These are phyloP conservation scores for Lepisosteus osseus DNA, from an alignment of 2,113 vertebrate species.

Conservation along the genomic window DNA sequence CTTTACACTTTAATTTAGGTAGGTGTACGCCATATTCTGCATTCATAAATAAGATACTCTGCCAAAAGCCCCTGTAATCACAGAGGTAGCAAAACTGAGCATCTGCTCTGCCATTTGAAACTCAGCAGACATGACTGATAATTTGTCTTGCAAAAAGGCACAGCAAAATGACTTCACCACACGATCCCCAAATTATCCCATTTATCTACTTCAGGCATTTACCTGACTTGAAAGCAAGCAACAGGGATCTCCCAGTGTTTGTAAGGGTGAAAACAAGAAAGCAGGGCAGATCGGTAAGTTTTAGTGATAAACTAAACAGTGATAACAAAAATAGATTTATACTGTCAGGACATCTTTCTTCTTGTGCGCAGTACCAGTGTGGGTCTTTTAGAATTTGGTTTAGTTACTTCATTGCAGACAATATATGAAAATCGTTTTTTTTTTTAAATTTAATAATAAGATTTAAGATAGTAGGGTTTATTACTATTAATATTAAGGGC, in stretches of 20 bases:
- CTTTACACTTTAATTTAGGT: background rate
- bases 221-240: background rate
- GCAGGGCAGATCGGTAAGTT: background rate
- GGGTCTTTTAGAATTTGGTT: no score
- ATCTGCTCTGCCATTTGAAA: slow-evolving; percentile 28
- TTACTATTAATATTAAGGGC: no score
- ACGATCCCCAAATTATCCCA: slow-evolving; percentile 20
- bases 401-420: no score
- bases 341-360: no score
- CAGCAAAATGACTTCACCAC: slow-evolving; percentile 20
- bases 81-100: slow-evolving; percentile 14
- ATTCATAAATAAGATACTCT: slow-evolving; percentile 1
- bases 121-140: slow-evolving; percentile 29
- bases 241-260: background rate
- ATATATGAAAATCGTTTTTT: no score
- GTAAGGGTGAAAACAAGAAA: background rate
- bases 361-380: no score
- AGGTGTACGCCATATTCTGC: background rate
- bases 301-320: background rate
- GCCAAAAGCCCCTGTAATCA: slow-evolving; percentile 14
- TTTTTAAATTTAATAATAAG: no score
- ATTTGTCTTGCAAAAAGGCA: slow-evolving; percentile 28
- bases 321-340: no score
- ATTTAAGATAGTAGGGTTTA: no score
- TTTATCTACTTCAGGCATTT: slow-evolving; percentile 28